Conservation (phyloP, 1,140 invertebrate species). For the Episyrphus balteatus region DNA sequence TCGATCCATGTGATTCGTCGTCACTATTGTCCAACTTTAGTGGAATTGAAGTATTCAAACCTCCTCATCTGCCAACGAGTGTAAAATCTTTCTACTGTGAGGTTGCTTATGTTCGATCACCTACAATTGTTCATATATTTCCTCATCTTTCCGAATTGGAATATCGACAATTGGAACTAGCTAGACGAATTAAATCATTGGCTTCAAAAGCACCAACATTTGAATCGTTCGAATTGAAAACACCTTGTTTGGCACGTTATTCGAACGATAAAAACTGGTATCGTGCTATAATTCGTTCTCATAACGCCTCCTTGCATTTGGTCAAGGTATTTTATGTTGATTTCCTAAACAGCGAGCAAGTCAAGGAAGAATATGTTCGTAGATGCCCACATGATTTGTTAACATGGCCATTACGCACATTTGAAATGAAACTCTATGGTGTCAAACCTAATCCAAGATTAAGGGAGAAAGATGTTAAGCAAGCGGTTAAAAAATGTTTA, state of each 20-base stretch:
- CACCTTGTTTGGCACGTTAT: slow-evolving; percentile 20
- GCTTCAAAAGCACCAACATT: slow-evolving; percentile 9
- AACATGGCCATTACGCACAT: slow-evolving; percentile 18
- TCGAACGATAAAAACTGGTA: slow-evolving; percentile 24
- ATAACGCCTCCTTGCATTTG: slow-evolving; percentile 6
- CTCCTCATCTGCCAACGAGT: slow-evolving; percentile 17
- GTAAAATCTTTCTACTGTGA: slow-evolving; percentile 18
- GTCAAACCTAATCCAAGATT: slow-evolving; percentile 3
- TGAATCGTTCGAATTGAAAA: slow-evolving; percentile 5
- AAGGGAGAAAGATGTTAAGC: slow-evolving; percentile 3
- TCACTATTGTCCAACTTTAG: slow-evolving; percentile 14
- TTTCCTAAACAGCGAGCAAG: slow-evolving; percentile 19
- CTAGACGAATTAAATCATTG: slow-evolving; percentile 13
- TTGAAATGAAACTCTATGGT: slow-evolving; percentile 20
- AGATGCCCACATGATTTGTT: slow-evolving; percentile 19
- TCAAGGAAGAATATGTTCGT: slow-evolving; percentile 12
- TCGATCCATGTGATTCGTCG: slow-evolving; percentile 18
- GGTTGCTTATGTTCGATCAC: slow-evolving; percentile 14
- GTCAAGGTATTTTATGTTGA: slow-evolving; percentile 26
- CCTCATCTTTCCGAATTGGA: slow-evolving; percentile 19
- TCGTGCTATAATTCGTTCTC: slow-evolving; percentile 21
- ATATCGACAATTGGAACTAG: slow-evolving; percentile 15
- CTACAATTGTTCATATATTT: slow-evolving; percentile 19
- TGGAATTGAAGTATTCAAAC: slow-evolving; percentile 13
- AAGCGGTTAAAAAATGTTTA: not conserved